Base-by-base conservation (phyloP, 2,113 vertebrate genomes). In the Peromyscus polionotus region DNA sequence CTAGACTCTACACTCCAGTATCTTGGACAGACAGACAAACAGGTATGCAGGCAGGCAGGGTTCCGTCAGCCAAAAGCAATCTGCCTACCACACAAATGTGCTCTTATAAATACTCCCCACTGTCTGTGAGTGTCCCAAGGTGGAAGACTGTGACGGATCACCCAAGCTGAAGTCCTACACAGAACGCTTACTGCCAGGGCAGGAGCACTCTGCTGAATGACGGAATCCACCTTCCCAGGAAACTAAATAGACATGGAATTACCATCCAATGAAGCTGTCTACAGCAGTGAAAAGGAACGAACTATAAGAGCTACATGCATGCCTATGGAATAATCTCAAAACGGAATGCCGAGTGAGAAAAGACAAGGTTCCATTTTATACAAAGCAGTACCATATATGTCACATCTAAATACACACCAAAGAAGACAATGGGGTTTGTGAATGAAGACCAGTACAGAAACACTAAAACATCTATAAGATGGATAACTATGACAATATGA, bases 41-140 rank as follows among this genome's bases (percentile, higher is more conserved):
- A 45, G 2, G 42, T 4, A 14, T n/a, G 87, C 17, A 70, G 70
- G 73, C 45, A 39, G 54, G 51, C 57, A 28, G n/a, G 54, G 9
- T 72, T 28, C 88, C 48, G 72, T 91, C 42, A 83, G 39, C 42
- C 20, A n/a, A 77, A 77, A 97, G 89, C 65, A 86, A 77, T 70
- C 42, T 83, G 20, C 76, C 83, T 88, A 11, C 54, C 42, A 85
- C 20, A 8, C 61, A 63, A 86, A 73, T 7, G 24, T 63, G 63
- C 68, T 90, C 20, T 90, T 63, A 81, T 36, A 75, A 90, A n/a
- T 45, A 80, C 11, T 75, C 70, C 68, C n/a, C 33, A 16, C 5
- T 80, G 67, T 80, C 65, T 70, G 2, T 33, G n/a, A 91, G 76
- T 20, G 72, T 28, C 20, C 16, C 0, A 77, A 76, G 26, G 39